Percentiles rank a stretch among this genome's conserved stretches.
Conservation (phyloP, 2,797 vertebrate genomes). For the Furcifer pardalis region DNA sequence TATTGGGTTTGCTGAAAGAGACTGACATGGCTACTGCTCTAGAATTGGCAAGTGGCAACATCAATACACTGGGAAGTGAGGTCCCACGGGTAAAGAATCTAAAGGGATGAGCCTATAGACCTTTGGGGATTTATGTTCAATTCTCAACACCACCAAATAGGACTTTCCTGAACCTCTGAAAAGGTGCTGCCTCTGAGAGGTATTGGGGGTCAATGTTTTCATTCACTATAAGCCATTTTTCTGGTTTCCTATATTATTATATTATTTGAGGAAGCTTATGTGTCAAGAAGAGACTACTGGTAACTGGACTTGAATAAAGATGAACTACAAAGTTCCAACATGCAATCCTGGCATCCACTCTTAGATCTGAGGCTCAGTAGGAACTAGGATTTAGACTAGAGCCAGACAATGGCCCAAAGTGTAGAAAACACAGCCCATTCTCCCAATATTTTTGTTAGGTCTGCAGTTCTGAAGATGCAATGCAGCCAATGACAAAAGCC, state of each 20-base stretch:
- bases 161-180: no score
- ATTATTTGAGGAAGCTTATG: neutral
- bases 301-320: neutral
- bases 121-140: no score
- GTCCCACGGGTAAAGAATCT: neutral
- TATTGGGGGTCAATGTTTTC: no score
- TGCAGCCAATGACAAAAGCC: neutral
- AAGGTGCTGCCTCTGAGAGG: no score
- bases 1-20: neutral
- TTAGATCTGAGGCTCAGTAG: neutral
- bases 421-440: neutral
- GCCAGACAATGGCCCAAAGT: neutral
- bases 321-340: neutral
- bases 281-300: neutral
- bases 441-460: neutral
- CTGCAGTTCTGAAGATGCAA: neutral
- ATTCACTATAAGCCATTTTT: no score
- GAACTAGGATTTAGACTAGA: neutral
- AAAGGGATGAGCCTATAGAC: no score
- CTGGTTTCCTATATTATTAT: no score
- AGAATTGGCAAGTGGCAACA: neutral
- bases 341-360: neutral
- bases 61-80: neutral
- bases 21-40: neutral
- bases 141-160: no score